These are phyloP conservation scores for Drosophila lacicola DNA, from an alignment of 2,888 invertebrate species.

Conservation along the genomic window DNA sequence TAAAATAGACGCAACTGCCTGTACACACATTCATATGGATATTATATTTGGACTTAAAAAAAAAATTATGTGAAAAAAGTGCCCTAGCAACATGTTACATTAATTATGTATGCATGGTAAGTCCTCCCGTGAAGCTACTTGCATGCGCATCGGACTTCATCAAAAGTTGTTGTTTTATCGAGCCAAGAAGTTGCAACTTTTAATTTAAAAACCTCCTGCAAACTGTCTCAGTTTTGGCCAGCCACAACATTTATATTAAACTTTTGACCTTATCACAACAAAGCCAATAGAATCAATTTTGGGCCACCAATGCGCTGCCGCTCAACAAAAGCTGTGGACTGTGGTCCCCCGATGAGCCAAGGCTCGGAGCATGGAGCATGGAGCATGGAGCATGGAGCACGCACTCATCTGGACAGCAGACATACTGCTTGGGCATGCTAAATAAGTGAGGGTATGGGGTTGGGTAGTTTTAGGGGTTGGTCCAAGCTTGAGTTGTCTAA, in stretches of 20 bases:
- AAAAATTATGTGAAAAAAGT: background rate
- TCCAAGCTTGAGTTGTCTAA: slow-evolving; percentile 13
- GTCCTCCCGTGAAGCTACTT: background rate
- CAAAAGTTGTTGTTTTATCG: slow-evolving; percentile 54
- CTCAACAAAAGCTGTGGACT: slow-evolving; percentile 1
- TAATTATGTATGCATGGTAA: background rate
- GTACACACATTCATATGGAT: no score
- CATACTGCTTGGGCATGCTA: slow-evolving; percentile 16
- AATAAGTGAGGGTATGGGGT: slow-evolving; percentile 4
- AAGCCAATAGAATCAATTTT: slow-evolving; percentile 77
- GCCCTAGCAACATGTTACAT: background rate
- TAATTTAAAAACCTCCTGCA: slow-evolving; percentile 60
- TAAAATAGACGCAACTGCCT: no score
- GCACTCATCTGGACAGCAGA: slow-evolving; percentile 30
- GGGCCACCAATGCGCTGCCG: slow-evolving; percentile 30
- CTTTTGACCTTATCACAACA: slow-evolving; percentile 78
- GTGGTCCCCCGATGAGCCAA: slow-evolving; percentile 7
- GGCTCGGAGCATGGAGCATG: no score
- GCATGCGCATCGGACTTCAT: slow-evolving; percentile 19
- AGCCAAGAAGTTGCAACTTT: slow-evolving; percentile 61
- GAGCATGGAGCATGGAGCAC: slow-evolving; percentile 4
- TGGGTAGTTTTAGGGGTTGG: background rate
- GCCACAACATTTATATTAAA: slow-evolving; percentile 80
- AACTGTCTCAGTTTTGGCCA: slow-evolving; percentile 62
- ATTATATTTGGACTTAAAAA: no score